A percentile compares a stretch with the other conserved stretches of the same genome.
Evolutionary conservation across 2,113 vertebrate genomes (phyloP).

Genomic region (Pseudorhombus dupliciocellatus): DNA sequence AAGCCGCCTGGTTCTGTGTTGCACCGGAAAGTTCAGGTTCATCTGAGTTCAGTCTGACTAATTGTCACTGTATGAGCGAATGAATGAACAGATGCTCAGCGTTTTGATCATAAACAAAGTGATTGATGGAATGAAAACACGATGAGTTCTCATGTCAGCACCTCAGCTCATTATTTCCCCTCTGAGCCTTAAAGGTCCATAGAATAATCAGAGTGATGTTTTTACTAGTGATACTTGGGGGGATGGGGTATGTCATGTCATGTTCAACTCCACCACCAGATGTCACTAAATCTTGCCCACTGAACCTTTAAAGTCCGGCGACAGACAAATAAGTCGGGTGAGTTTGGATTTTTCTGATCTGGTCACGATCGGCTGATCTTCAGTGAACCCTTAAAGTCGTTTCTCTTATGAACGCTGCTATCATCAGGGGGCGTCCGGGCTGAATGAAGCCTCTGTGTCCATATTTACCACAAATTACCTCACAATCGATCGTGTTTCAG

Average conservation of each 20-base stretch:
- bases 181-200: too few relatives aligned
- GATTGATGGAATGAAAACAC: conserved; percentile 53
- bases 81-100: conserved; percentile 52
- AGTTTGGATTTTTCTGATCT: conserved; percentile 6
- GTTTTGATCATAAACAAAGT: conserved; percentile 73
- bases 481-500: conserved; percentile 63
- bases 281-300: conserved; percentile 1
- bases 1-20: background rate
- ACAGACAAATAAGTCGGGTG: conserved; percentile 29
- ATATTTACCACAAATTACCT: conserved; percentile 47
- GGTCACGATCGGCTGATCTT: too few relatives aligned
- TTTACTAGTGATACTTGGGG: too few relatives aligned
- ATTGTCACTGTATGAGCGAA: conserved; percentile 50
- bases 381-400: conserved; percentile 8
- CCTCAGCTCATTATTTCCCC: conserved; percentile 55
- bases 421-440: conserved; percentile 11
- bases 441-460: conserved; percentile 62
- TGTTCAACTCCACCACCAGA: conserved; percentile 20
- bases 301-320: conserved; percentile 42
- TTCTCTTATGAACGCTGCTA: conserved; percentile 33
- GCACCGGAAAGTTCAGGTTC: conserved; percentile 58
- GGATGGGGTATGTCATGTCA: too few relatives aligned
- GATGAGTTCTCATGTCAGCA: conserved; percentile 60
- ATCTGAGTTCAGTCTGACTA: conserved; percentile 45
- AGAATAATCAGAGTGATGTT: too few relatives aligned